Conservation (phyloP, 2,113 vertebrate species). For the Geococcyx californianus region DNA sequence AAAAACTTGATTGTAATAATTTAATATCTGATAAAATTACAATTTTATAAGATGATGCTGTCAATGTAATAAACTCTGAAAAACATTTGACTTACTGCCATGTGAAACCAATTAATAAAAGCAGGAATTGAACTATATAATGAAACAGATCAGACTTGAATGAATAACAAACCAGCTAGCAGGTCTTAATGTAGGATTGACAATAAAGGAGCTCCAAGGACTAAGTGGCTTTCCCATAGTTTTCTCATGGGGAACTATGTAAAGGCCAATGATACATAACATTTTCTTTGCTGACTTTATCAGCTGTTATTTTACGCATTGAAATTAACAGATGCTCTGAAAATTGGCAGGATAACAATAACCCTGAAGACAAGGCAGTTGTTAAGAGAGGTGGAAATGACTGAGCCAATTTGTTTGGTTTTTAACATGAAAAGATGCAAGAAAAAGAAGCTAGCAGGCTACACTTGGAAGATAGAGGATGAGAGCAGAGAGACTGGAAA, state of each 20-base stretch:
- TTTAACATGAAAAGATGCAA: not conserved
- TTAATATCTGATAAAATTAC: not conserved
- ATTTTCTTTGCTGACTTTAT: not conserved
- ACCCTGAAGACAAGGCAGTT: not conserved
- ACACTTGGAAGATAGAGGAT: not conserved
- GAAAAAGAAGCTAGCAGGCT: not conserved
- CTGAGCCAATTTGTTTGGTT: not conserved
- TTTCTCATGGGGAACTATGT: not conserved
- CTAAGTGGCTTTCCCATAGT: not conserved
- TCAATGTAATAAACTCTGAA: not conserved
- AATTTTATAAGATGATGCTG: not conserved
- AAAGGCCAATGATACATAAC: not conserved
- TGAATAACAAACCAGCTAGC: not conserved
- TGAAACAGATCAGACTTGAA: not conserved
- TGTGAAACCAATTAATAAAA: not conserved
- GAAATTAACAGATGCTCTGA: not conserved
- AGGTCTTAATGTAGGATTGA: not conserved
- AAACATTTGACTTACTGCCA: not conserved
- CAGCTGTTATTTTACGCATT: not conserved
- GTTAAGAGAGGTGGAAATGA: not conserved
- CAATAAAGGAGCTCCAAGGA: not conserved
- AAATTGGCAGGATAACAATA: not conserved
- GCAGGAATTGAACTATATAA: not conserved
- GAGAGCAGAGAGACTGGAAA: not conserved
- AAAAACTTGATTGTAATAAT: not conserved